Evolutionary conservation across 2,888 invertebrate species (phyloP).

Genomic region (Chrysina gloriosa): DNA sequence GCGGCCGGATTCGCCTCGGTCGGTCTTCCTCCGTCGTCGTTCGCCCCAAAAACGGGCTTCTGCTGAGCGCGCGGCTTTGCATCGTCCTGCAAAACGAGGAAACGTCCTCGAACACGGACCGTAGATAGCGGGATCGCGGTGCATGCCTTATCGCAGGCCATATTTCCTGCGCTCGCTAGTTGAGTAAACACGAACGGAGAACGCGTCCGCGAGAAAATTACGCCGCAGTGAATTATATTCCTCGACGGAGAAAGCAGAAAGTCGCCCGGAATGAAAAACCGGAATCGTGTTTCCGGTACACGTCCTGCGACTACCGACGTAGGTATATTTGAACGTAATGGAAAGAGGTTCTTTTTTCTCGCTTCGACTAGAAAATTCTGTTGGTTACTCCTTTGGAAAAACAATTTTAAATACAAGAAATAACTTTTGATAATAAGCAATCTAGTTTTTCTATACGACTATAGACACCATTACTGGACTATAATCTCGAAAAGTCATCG

Average conservation of each 20-base stretch:
- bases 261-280: no score
- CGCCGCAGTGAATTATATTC: conserved; percentile 57
- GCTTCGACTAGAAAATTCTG: no score
- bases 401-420: no score
- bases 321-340: neutral
- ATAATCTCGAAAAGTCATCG: no score
- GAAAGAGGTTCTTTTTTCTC: neutral
- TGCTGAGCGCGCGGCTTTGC: conserved; percentile 12
- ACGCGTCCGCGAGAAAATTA: conserved; percentile 58
- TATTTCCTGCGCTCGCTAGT: conserved; percentile 56
- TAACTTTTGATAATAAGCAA: no score
- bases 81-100: neutral
- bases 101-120: conserved; percentile 17
- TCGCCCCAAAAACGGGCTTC: neutral
- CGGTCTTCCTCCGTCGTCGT: neutral
- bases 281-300: neutral
- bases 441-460: no score
- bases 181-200: conserved; percentile 50
- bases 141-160: conserved; percentile 64
- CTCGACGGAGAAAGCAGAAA: conserved; percentile 33
- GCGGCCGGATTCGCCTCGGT: neutral
- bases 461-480: no score
- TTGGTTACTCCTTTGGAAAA: no score
- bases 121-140: conserved; percentile 50
- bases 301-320: no score